Conservation (phyloP, 2,797 vertebrate species). For the Hippopotamyrus pictus region DNA sequence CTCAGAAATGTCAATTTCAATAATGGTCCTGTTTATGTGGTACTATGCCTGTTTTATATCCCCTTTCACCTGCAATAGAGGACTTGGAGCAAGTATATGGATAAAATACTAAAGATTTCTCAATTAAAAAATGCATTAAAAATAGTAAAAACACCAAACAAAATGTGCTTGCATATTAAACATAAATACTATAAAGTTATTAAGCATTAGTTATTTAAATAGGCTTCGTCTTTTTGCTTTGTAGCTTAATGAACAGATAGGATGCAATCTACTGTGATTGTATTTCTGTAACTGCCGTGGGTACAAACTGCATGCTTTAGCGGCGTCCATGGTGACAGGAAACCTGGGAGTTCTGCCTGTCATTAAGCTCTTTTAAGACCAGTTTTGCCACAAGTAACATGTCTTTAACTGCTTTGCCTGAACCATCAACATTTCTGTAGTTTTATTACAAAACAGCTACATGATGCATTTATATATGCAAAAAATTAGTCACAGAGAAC, state of each 20-base stretch:
- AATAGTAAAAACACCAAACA: constrained; percentile 2
- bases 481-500: background rate
- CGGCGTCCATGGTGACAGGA: background rate
- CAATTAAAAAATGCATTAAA: constrained; percentile 9
- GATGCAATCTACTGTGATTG: background rate
- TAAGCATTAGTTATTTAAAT: background rate
- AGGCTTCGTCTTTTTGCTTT: background rate
- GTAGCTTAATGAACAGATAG: background rate
- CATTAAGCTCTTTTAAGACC: background rate
- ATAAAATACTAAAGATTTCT: constrained; percentile 9
- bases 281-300: background rate
- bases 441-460: constrained; percentile 23
- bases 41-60: background rate
- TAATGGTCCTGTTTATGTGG: background rate
- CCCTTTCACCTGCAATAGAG: background rate
- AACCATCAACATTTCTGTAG: background rate
- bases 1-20: background rate
- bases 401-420: background rate
- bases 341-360: background rate
- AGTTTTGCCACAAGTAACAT: background rate
- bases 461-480: background rate
- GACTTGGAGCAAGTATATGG: constrained; percentile 13
- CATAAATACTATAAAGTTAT: constrained; percentile 17
- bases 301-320: background rate
- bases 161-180: background rate